phyloP scores from a whole-genome alignment of 2,888 invertebrate genomes.

The Pristionchus maxplancki region DNA sequence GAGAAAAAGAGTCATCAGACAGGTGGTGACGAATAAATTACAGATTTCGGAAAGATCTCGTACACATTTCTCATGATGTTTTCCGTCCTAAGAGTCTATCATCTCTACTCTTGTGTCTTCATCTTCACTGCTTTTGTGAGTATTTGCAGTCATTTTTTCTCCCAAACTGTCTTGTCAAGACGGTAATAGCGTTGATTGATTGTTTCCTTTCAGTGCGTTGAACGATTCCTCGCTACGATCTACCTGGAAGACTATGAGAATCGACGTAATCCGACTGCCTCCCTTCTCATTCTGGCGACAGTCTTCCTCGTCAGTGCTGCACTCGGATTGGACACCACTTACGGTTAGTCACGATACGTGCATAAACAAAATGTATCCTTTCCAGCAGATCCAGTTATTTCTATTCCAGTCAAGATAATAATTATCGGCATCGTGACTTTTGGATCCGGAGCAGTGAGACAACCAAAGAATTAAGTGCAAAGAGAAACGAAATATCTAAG shows the following conservation, averaged over 20 bases:
- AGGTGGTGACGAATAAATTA: not conserved
- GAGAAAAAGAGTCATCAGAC: not conserved
- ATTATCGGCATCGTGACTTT: not conserved
- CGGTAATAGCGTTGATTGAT: not conserved
- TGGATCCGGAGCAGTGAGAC: not conserved
- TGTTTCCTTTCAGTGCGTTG: not conserved
- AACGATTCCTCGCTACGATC: not conserved
- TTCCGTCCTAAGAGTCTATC: constrained; percentile 12
- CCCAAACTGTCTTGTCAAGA: too few relatives aligned
- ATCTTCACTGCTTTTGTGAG: constrained; percentile 31
- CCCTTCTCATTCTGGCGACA: not conserved
- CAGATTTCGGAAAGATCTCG: not conserved
- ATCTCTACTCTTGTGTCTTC: constrained; percentile 22
- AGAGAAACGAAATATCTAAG: not conserved
- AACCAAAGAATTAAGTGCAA: not conserved
- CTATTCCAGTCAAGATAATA: not conserved
- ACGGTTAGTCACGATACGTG: not conserved
- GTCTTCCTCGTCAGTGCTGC: not conserved
- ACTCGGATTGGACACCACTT: constrained; percentile 3
- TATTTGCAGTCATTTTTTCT: not conserved
- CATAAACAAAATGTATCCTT: not conserved
- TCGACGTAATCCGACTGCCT: constrained; percentile 7
- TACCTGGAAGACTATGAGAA: constrained; percentile 5
- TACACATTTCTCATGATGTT: constrained; percentile 39
- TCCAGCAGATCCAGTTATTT: not conserved